Evolutionary conservation across 2,113 vertebrate genomes (phyloP), one percentile per base, ranked within the genome.

Genomic region (Chunga burmeisteri): DNA sequence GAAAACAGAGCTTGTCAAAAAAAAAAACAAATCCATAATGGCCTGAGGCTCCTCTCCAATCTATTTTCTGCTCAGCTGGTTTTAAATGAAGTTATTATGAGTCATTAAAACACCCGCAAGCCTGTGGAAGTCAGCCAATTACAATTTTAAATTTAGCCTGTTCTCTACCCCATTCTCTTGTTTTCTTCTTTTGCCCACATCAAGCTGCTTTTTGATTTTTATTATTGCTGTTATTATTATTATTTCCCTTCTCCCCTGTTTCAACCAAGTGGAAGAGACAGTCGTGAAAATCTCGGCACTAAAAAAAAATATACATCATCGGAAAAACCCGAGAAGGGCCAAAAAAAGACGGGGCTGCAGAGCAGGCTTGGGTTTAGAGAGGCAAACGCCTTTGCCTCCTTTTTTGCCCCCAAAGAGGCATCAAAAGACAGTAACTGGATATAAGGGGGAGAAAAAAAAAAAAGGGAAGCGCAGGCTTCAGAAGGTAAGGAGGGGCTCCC

Each of bases 1-100:
- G 96, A 98, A 98, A 98, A 98, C 96, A 92, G 95, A 96, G 92
- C 97, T 98, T 98, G 98, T 98, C 98, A 97, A 97, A 99, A 99
- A 98, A 56, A 83, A 78, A 68, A 59, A 26, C 97, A 98, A 99
- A 99, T 99, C 99, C 98, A 99, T 99, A 99, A 99, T 99, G 99
- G 99, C 99, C 99, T 97, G 98, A 99, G 99, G 99, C 99, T 99
- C 98, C 99, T 99, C 99, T 99, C 99, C 99, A 99, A 99, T 99
- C 99, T 99, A 99, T 99, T 99, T 99, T 99, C 99, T 99, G 99
- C 99, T 99, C 99, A 99, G 99, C 99, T 99, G 99, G 99, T 99
- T 99, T 99, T 99, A 99, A 99, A 99, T 99, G 99, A 99, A 99
- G 99, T 99, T 99, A 99, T 99, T 99, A 99, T 99, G 99, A 99